Conservation (phyloP, 1,140 invertebrate species). For the Streblospio benedicti region DNA sequence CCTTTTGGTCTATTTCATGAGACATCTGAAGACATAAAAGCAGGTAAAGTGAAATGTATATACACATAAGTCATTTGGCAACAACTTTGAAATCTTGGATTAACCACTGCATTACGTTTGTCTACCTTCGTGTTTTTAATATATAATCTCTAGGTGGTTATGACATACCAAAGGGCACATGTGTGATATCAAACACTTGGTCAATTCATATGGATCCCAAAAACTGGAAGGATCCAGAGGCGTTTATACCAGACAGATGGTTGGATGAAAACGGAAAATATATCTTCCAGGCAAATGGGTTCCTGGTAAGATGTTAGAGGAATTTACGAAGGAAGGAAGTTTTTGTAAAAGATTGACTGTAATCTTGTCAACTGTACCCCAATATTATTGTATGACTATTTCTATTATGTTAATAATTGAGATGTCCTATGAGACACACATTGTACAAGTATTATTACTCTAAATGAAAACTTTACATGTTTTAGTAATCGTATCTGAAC, state of each 20-base stretch:
- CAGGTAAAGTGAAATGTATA: background rate
- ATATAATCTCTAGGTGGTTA: slow-evolving; percentile 37
- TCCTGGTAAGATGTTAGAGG: too few species aligned
- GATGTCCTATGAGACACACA: too few species aligned
- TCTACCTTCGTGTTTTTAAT: background rate
- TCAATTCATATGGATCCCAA: slow-evolving; percentile 14
- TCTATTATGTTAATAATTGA: too few species aligned
- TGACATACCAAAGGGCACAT: slow-evolving; percentile 62
- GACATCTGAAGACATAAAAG: background rate
- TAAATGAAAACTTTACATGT: too few species aligned
- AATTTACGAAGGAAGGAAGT: too few species aligned
- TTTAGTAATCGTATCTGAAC: too few species aligned
- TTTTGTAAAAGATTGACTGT: too few species aligned
- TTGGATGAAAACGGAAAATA: slow-evolving; percentile 11
- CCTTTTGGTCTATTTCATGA: background rate
- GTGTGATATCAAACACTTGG: slow-evolving; percentile 37
- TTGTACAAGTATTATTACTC: too few species aligned
- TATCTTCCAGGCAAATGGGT: too few species aligned
- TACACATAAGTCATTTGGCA: background rate
- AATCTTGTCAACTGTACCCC: too few species aligned
- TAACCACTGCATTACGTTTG: background rate
- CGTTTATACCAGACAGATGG: slow-evolving; percentile 14
- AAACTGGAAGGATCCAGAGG: slow-evolving; percentile 18
- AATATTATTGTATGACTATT: too few species aligned
- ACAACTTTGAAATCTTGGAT: background rate